Conservation (phyloP, 1,140 invertebrate species). For the Triops longicaudatus region DNA sequence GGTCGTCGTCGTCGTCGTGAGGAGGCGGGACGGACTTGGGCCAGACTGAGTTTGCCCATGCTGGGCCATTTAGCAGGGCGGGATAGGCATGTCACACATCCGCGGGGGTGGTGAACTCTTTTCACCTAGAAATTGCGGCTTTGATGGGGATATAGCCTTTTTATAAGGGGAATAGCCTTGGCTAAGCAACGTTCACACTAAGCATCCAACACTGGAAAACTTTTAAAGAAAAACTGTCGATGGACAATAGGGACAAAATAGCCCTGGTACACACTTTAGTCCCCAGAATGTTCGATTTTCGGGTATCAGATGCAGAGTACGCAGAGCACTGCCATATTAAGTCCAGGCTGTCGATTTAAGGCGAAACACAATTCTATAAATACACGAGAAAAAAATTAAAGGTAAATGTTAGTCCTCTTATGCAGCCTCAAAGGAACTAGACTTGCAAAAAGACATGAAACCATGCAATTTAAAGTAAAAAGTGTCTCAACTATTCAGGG, state of each 20-base stretch:
- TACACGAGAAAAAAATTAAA: background rate
- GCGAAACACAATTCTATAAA: background rate
- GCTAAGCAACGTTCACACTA: too few species aligned
- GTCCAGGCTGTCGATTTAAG: background rate
- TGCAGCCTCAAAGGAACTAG: background rate
- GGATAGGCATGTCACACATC: slow-evolving; percentile 14
- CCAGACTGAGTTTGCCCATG: slow-evolving; percentile 39
- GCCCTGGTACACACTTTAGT: too few species aligned
- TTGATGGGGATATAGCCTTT: too few species aligned
- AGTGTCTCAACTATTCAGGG: too few species aligned
- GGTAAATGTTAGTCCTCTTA: background rate
- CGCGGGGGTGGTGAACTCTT: background rate
- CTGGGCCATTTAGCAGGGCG: slow-evolving; percentile 46
- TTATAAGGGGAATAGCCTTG: too few species aligned
- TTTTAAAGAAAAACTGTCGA: too few species aligned
- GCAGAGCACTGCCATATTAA: background rate
- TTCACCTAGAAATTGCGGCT: background rate
- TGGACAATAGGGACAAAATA: too few species aligned
- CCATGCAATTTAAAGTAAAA: too few species aligned
- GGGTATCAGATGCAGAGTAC: background rate
- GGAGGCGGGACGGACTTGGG: slow-evolving; percentile 25
- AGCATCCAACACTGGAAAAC: too few species aligned
- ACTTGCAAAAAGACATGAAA: background rate
- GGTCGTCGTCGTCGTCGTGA: slow-evolving; percentile 16
- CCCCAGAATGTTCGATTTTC: too few species aligned